phyloP scores from a whole-genome alignment of 2,888 invertebrate genomes.

The Diaperis boleti region DNA sequence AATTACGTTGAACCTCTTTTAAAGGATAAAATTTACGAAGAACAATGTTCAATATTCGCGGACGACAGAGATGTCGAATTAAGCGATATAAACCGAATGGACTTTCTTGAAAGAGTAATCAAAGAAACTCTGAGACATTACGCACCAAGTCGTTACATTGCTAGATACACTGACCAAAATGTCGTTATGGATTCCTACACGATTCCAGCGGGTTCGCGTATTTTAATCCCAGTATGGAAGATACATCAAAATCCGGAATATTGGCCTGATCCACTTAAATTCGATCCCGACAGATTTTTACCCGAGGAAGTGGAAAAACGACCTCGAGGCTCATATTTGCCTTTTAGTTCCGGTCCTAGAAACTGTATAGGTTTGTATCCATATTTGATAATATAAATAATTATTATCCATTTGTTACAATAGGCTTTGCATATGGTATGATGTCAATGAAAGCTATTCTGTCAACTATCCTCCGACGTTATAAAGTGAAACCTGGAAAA shows the following conservation, averaged over 20 bases:
- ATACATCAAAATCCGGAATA: neutral
- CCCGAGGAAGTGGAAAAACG: neutral
- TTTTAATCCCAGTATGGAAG: neutral
- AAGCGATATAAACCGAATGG: too few species aligned
- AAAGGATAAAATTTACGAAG: too few species aligned
- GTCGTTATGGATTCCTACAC: neutral
- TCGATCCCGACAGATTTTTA: neutral
- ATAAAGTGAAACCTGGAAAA: neutral
- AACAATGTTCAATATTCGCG: too few species aligned
- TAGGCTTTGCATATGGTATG: neutral
- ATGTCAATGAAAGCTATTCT: conserved; percentile 1
- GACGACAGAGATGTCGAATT: too few species aligned
- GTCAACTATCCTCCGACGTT: neutral
- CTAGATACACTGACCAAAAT: too few species aligned
- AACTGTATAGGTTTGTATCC: neutral
- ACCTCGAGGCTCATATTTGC: neutral
- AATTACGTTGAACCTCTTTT: too few species aligned
- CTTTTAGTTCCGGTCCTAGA: neutral
- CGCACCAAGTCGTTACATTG: too few species aligned
- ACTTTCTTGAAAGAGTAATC: too few species aligned
- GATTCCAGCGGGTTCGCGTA: neutral
- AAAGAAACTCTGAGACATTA: too few species aligned
- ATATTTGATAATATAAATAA: too few species aligned
- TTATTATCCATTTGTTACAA: neutral
- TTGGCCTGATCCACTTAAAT: neutral